Percentiles rank a stretch among this genome's conserved stretches.
Conservation (phyloP, 2,113 vertebrate species). For the Myiagra hebetior region DNA sequence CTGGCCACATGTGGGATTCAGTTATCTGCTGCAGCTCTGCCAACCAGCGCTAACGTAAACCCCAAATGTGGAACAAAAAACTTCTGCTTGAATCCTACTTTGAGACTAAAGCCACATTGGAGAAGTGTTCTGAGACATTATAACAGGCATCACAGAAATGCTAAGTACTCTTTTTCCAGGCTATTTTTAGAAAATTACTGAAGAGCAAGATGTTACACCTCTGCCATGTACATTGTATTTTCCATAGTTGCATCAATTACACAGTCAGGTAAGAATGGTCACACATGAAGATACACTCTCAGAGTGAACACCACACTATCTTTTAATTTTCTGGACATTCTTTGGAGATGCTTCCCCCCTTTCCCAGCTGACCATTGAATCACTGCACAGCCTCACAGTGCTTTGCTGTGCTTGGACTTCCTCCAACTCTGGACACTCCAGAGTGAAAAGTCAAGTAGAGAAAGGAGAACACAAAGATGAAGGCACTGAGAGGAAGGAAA, state of each 20-base stretch:
- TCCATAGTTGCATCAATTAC: background rate
- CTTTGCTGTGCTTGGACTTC: slow-evolving; percentile 6
- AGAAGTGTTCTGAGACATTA: background rate
- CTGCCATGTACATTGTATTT: background rate
- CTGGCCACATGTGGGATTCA: background rate
- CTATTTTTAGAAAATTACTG: background rate
- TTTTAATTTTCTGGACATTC: background rate
- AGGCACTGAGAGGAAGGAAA: slow-evolving; percentile 52
- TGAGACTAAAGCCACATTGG: background rate
- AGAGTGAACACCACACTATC: background rate
- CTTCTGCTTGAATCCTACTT: background rate
- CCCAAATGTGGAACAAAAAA: background rate
- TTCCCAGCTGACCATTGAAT: background rate
- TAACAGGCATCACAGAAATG: background rate
- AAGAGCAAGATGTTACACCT: background rate
- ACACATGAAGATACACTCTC: background rate
- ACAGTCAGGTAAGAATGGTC: background rate
- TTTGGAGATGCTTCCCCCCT: background rate
- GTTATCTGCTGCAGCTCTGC: background rate
- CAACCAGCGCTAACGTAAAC: accelerated
- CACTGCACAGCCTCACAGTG: background rate
- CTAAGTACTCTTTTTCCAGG: background rate
- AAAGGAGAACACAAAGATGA: slow-evolving; percentile 13
- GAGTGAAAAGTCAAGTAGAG: slow-evolving; percentile 5
- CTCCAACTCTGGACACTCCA: slow-evolving; percentile 16